phyloP scores from a whole-genome alignment of 2,797 vertebrate species.

The Okamejei kenojei region DNA sequence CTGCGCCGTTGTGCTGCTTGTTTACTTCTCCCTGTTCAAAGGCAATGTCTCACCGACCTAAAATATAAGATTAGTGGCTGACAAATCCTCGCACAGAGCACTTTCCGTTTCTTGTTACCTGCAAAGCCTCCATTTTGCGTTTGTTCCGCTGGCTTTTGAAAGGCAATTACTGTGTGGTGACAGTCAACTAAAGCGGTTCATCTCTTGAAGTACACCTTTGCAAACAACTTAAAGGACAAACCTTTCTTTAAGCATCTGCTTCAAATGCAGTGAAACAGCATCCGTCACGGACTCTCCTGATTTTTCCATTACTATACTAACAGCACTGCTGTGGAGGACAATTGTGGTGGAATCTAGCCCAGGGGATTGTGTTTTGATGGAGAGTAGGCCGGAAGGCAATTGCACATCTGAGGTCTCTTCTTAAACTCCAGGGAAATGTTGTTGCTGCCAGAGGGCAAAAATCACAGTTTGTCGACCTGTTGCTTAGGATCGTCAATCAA shows the following conservation, averaged over 20 bases:
- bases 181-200: background rate
- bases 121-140: background rate
- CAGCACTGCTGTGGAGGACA: background rate
- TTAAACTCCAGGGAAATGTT: background rate
- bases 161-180: background rate
- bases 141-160: background rate
- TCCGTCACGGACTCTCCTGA: background rate
- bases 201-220: slow-evolving; percentile 17
- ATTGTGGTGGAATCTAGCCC: background rate
- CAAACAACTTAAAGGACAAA: background rate
- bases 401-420: slow-evolving; percentile 6
- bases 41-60: background rate
- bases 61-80: background rate
- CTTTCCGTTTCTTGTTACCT: background rate
- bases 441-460: background rate
- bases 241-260: slow-evolving; percentile 22
- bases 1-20: too few relatives aligned
- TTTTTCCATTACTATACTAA: slow-evolving; percentile 13
- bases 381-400: background rate
- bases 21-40: background rate
- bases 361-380: background rate
- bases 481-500: background rate
- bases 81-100: too few relatives aligned
- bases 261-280: slow-evolving; percentile 20
- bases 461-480: background rate